Evolutionary conservation across 2,797 vertebrate genomes (phyloP).

Genomic region (Macropodus opercularis): DNA sequence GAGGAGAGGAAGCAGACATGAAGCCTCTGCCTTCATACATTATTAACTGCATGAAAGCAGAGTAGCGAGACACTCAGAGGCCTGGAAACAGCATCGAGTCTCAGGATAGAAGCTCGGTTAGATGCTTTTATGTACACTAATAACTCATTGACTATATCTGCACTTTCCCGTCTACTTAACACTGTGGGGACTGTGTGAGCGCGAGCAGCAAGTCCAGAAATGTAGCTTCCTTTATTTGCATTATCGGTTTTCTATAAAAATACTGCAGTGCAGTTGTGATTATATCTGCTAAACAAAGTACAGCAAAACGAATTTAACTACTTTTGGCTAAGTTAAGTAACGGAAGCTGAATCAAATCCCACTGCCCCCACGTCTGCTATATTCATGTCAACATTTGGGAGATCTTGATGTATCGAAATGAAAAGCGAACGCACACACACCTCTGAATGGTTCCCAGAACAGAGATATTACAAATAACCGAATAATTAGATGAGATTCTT

Average conservation of each 20-base stretch:
- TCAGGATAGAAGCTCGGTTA: constrained; percentile 15
- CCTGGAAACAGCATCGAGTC: constrained; percentile 24
- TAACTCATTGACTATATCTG: constrained; percentile 1
- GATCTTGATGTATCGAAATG: constrained; percentile 31
- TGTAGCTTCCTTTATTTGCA: no score
- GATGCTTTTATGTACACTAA: constrained; percentile 24
- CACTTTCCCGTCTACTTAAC: constrained; percentile 1
- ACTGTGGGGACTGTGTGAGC: neutral
- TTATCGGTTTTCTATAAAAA: no score
- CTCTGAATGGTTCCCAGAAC: constrained; percentile 51
- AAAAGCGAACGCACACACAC: constrained; percentile 41
- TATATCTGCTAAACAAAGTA: neutral
- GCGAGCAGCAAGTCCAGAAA: no score
- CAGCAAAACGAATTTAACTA: constrained; percentile 24
- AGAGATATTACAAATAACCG: constrained; percentile 70
- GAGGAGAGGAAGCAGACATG: constrained; percentile 54
- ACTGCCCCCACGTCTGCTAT: constrained; percentile 4
- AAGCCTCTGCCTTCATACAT: constrained; percentile 70
- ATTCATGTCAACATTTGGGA: constrained; percentile 51
- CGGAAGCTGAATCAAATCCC: neutral
- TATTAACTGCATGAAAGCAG: constrained; percentile 60
- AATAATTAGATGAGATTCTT: constrained; percentile 74
- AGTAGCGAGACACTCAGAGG: constrained; percentile 26
- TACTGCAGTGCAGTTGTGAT: neutral
- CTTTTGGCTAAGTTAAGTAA: constrained; percentile 9